Conservation (phyloP, 1,140 invertebrate genomes). For the Kradibia gibbosae region DNA sequence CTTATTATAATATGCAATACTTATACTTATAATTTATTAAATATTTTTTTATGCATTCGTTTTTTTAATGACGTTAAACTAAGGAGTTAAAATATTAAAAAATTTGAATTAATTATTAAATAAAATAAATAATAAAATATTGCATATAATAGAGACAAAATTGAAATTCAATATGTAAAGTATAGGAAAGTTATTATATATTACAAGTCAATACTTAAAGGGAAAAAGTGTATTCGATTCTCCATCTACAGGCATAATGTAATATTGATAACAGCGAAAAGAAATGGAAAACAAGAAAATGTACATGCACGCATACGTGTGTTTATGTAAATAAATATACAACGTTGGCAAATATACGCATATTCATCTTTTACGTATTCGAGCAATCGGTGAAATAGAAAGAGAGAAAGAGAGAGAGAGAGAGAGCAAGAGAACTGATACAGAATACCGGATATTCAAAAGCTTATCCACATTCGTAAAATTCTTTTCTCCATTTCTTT, state of each 20-base stretch:
- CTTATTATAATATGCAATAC: neutral
- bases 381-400: slow-evolving; percentile 12
- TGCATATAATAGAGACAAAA: neutral
- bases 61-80: too few species aligned
- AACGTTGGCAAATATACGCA: too few species aligned
- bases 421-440: slow-evolving; percentile 32
- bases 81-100: too few species aligned
- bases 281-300: neutral
- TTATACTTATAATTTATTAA: too few species aligned
- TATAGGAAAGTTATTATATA: neutral
- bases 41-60: too few species aligned
- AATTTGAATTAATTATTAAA: too few species aligned
- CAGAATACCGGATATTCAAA: slow-evolving; percentile 27
- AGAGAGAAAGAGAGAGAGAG: neutral
- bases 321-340: too few species aligned
- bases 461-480: slow-evolving; percentile 38
- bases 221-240: neutral
- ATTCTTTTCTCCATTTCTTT: slow-evolving; percentile 40
- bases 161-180: neutral
- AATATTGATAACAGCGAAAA: neutral
- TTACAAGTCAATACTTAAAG: neutral
- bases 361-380: neutral
- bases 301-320: neutral
- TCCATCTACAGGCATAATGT: neutral
- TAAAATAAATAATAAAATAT: neutral